Base-by-base conservation (phyloP, 1,140 invertebrate genomes). In the Centruroides vittatus region DNA sequence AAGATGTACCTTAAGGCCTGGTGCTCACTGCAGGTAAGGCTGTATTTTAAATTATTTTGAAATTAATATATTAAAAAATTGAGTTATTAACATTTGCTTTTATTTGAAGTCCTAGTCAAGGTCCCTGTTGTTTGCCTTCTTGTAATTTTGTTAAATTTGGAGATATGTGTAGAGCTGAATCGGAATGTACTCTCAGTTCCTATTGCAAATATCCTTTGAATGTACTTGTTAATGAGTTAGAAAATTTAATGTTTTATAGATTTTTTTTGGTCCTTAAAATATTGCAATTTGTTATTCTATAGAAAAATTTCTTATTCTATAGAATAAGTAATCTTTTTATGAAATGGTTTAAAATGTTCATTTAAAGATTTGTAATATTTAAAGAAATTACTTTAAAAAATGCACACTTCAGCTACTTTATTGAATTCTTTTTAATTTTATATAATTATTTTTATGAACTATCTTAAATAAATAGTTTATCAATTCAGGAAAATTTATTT, bases 111-210 rank as follows among this genome's bases (percentile, higher is more conserved):
- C 94, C 95, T 1, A 94, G 92, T 61, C 88, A 97, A 81, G 95
- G 95, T 23, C 93, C 93, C 41, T 99, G 96, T 73, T 99, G 96
- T 71, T 81, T 85, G 62, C 80, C 83, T 53, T 81, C 78, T 11
- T 98, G 95, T 73, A 76, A 80, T 61, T 97, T 93, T 75, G 53
- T 64, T n/a, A 50, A 61, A 66, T 63, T 67, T 56, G 12, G 69
- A 66, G 68, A 70, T 68, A 64, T 72, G 64, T 98, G 93, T 71
- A 86, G 86, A 73, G 78, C 82, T 61, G 86, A 88, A 67, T 87
- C 86, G 8, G 93, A 97, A 67, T 98, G 94, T 73, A 91, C 85
- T 70, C 82, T 82, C 73, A 83, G 82, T 61, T 85, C 89, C 34
- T 81, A 77, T 58, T 99, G 96, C 73, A 86, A 89, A 75, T 93